Evolutionary conservation across 2,113 vertebrate genomes (phyloP), one percentile per base, ranked within the genome.

Genomic region (Martes martes): DNA sequence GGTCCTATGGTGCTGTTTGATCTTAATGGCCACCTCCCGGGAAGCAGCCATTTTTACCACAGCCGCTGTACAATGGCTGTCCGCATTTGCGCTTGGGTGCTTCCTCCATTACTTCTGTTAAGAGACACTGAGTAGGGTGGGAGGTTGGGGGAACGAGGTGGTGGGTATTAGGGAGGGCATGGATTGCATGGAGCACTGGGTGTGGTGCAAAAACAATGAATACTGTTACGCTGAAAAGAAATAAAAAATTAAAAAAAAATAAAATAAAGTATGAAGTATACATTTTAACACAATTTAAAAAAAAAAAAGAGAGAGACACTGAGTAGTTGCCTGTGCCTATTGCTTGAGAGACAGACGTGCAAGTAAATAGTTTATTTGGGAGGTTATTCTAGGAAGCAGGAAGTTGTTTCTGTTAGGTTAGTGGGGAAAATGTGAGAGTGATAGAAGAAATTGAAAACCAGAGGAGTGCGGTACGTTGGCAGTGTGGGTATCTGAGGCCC

Each of bases 11-110:
- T 76, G 36, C 82, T 78, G 11, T 47, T 98, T 94, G 61, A 86
- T 95, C 91, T 89, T 96, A 42, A 97, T 93, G 47, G 21, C 97
- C 78, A 18, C 57, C 85, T 18, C 91, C 97, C 95, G 87, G 47
- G 69, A 33, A 74, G 63, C 94, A 97, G 96, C 45, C 13, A 28
- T 95, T 94, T 78, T 26, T 78, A 78, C 13, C 26, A 6, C 61
- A 94, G 42, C 47, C 36, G 55, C 23, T 23, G n/a, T 90, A 23
- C 63, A 19, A 0, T 9, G 4, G 42, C 36, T 42, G 71, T 74
- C 57, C 11, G 59, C n/a, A 33, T 74, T 73, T 67, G 71, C 2
- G 26, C 42, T 33, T 4, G 6, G 1, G 0, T 57, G 24, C 21
- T 76, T 74, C 69, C 50, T 91, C 65, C 16, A 14, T 79, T 45